Evolutionary conservation across 2,113 vertebrate species (phyloP), one percentile per base, ranked within the genome.

Genomic region (Connochaetes taurinus): DNA sequence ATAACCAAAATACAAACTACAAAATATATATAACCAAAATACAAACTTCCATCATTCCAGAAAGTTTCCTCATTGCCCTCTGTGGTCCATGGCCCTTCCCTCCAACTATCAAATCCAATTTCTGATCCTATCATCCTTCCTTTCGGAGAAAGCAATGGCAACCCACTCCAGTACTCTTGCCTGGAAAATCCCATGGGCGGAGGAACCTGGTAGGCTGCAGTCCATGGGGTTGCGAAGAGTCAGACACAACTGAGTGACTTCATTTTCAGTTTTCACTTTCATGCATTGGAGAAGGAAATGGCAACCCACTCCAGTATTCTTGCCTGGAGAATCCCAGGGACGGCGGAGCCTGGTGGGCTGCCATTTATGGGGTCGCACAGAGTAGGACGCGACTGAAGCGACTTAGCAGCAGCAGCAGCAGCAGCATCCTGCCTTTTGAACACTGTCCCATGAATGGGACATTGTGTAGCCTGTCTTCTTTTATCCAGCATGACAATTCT

Each of bases 341-440:
- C 0, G 0, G 60, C 0, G 2, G 60, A 16, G 60, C 31, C 31
- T 16, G 29, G 60, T 8, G 60, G 14, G 31, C 60, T 33, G 29
- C 60, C 14, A 3, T 64, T 14, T 64, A 16, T 8, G 60, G 60
- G 60, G 14, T 64, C 6, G 3, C 31, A 33, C 31, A 64, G 60
- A 62, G 14, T 33, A 16, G 0, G 31, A 64, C 60, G 33, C 31
- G 1, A 33, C 31, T 16, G 31, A 16, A 64, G 60, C 7, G 3
- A 64, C 60, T 64, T 64, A 64, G 60, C 60, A 64, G 60, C 31
- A 62, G 60, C 58, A 58, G 57, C 57, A 60, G 21, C 57, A 55
- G 53, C 52, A 25, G 55, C 23, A 57, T 23, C 19, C 76, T 93
- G 33, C 36, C 45, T 82, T 62, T 82, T 94, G 29, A 33, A 91